Percentiles rank a stretch among this genome's conserved stretches.
phyloP scores from a whole-genome alignment of 2,113 vertebrate genomes.

The Hirundichthys speculiger region DNA sequence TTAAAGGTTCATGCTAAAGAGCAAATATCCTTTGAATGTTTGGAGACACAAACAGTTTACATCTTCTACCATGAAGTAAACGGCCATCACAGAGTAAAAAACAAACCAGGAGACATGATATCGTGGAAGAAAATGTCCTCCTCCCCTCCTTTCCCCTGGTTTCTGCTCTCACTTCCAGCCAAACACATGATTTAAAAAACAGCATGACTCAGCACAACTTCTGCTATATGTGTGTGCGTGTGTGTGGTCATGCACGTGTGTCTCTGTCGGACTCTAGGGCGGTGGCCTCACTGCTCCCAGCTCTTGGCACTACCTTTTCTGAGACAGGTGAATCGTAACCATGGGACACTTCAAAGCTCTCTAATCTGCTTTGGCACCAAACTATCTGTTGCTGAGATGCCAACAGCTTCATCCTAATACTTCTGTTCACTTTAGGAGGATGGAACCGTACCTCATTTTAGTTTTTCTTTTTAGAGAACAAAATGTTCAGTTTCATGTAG shows the following conservation, averaged over 20 bases:
- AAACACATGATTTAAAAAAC: constrained; percentile 48
- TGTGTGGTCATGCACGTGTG: constrained; percentile 41
- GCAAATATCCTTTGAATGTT: no score
- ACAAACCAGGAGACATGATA: neutral
- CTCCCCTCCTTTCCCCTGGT: constrained; percentile 4
- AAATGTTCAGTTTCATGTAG: no score
- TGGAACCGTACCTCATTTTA: no score
- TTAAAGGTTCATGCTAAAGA: no score
- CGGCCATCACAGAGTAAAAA: neutral
- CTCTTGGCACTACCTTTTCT: constrained; percentile 46
- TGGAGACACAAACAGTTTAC: no score
- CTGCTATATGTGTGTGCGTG: constrained; percentile 28
- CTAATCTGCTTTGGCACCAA: constrained; percentile 58
- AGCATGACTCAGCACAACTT: constrained; percentile 51
- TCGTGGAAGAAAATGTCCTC: neutral
- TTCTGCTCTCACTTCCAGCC: constrained; percentile 24
- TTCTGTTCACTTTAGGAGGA: constrained; percentile 6
- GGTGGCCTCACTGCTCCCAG: constrained; percentile 38
- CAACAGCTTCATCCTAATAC: constrained; percentile 11
- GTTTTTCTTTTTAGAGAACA: no score
- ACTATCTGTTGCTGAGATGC: constrained; percentile 44
- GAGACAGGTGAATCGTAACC: constrained; percentile 59
- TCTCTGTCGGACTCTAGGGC: constrained; percentile 40
- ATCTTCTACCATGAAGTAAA: no score
- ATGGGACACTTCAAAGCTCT: constrained; percentile 40